Percentiles rank a stretch among this genome's conserved stretches.
Evolutionary conservation across 1,140 invertebrate genomes (phyloP).

Genomic region (Mactra quadrangularis): DNA sequence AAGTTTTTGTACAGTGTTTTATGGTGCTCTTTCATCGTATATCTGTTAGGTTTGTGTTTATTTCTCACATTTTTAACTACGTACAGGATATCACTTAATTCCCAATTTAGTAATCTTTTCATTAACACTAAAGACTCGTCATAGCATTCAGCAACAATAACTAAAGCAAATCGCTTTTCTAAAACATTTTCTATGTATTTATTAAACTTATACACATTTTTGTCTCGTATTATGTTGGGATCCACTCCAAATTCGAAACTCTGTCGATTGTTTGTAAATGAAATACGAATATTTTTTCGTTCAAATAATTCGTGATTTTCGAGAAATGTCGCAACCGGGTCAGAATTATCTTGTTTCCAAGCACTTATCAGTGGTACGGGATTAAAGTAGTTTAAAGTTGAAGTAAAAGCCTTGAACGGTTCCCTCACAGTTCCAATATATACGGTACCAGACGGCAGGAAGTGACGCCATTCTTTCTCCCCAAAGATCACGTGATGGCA

Average conservation of each 20-base stretch:
- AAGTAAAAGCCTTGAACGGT: constrained; percentile 64
- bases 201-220: too few species aligned
- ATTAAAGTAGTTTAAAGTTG: constrained; percentile 67
- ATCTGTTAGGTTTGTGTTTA: background rate
- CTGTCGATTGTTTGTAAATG: constrained; percentile 64
- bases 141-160: constrained; percentile 85
- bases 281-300: constrained; percentile 23
- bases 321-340: constrained; percentile 30
- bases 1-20: background rate
- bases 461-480: constrained; percentile 28
- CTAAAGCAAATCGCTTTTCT: constrained; percentile 82
- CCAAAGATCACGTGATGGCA: constrained; percentile 70
- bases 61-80: constrained; percentile 28
- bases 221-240: too few species aligned
- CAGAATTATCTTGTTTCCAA: background rate
- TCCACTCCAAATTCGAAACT: constrained; percentile 68
- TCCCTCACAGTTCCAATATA: constrained; percentile 69
- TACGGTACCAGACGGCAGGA: constrained; percentile 63
- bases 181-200: too few species aligned
- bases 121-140: constrained; percentile 85
- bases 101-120: constrained; percentile 84
- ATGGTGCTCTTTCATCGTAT: background rate
- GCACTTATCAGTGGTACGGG: constrained; percentile 45
- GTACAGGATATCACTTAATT: constrained; percentile 82
- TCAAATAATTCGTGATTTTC: constrained; percentile 51